Conservation (phyloP, 2,888 invertebrate species). For the Drosophila pseudotakahashii region DNA sequence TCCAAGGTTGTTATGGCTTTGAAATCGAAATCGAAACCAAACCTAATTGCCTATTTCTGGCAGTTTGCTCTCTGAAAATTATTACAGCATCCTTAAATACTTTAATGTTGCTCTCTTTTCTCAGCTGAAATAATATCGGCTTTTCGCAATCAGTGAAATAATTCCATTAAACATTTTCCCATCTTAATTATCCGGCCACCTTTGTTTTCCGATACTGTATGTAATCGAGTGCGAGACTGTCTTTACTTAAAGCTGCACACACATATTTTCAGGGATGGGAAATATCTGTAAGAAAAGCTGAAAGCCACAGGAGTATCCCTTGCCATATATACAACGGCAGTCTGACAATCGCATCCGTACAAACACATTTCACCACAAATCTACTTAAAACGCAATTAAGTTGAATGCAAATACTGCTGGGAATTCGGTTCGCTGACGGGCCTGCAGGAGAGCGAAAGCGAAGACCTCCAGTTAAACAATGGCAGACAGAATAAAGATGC, state of each 20-base stretch:
- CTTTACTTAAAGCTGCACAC: slow-evolving; percentile 7
- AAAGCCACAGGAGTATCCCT: background rate
- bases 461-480: slow-evolving; percentile 64
- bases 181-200: slow-evolving; percentile 23
- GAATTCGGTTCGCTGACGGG: slow-evolving; percentile 33
- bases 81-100: background rate
- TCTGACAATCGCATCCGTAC: slow-evolving; percentile 24
- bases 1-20: slow-evolving; percentile 4
- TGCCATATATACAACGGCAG: background rate
- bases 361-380: slow-evolving; percentile 69
- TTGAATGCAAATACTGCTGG: slow-evolving; percentile 74
- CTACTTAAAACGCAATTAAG: slow-evolving; percentile 81
- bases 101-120: background rate
- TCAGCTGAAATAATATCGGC: slow-evolving; percentile 3
- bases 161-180: slow-evolving; percentile 13
- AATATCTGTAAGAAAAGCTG: slow-evolving; percentile 6
- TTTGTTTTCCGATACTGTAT: slow-evolving; percentile 9
- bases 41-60: slow-evolving; percentile 1
- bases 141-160: slow-evolving; percentile 4
- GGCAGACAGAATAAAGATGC: slow-evolving; percentile 40
- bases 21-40: slow-evolving; percentile 18
- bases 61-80: background rate
- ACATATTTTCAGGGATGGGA: slow-evolving; percentile 16
- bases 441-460: slow-evolving; percentile 41
- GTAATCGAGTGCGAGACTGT: background rate